Conservation (phyloP, 2,888 invertebrate genomes). For the Bembecia ichneumoniformis region DNA sequence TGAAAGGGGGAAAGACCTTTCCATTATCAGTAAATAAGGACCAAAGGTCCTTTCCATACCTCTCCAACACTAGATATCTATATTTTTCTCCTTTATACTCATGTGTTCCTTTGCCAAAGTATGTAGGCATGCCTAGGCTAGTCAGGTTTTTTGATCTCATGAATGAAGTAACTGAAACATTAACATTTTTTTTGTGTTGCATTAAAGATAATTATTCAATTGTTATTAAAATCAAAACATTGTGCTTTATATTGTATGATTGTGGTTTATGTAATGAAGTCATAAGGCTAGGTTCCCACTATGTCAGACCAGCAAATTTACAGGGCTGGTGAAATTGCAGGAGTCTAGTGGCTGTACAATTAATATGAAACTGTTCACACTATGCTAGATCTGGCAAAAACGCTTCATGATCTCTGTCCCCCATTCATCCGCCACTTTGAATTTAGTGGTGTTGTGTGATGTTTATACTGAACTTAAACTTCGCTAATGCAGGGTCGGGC, state of each 20-base stretch:
- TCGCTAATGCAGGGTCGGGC: no score
- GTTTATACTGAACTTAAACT: no score
- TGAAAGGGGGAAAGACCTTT: constrained; percentile 77
- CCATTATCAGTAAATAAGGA: constrained; percentile 79
- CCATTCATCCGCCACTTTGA: no score
- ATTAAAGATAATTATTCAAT: not conserved
- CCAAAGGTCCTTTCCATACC: constrained; percentile 90
- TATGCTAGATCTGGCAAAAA: no score
- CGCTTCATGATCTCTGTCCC: no score
- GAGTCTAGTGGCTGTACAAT: no score
- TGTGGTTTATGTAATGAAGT: no score
- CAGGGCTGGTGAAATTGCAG: no score
- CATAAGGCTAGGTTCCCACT: no score
- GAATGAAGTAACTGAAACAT: constrained; percentile 78
- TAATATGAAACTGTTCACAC: no score
- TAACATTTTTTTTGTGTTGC: not conserved
- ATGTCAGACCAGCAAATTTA: no score
- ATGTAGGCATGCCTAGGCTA: constrained; percentile 87
- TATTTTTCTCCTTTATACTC: constrained; percentile 82
- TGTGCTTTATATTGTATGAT: not conserved
- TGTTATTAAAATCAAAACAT: not conserved
- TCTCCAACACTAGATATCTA: constrained; percentile 90
- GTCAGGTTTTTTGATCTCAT: constrained; percentile 77
- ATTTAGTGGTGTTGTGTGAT: no score
- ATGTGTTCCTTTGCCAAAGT: constrained; percentile 87